Conservation (phyloP, 2,113 vertebrate genomes). For the Triplophysa dalaica region DNA sequence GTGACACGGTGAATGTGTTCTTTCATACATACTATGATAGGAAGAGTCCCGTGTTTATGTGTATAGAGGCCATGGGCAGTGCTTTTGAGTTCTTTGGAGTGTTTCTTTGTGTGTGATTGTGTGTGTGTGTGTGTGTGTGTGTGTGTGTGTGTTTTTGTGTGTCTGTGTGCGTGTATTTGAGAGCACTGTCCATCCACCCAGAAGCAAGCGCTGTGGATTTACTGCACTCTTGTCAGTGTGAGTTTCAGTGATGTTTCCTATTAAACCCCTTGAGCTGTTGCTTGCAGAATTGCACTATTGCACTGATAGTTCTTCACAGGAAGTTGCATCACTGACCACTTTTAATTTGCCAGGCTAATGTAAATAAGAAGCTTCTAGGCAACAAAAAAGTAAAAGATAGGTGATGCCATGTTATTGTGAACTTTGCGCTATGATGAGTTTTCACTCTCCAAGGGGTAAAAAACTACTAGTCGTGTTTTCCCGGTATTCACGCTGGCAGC, state of each 20-base stretch:
- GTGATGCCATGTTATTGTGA: neutral
- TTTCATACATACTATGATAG: neutral
- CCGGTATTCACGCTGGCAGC: neutral
- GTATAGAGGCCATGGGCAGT: neutral
- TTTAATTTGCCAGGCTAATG: neutral
- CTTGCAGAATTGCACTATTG: constrained; percentile 28
- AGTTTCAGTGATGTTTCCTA: constrained; percentile 55
- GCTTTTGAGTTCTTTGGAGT: constrained; percentile 28
- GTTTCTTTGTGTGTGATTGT: neutral
- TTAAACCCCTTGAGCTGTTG: constrained; percentile 50
- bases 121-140: neutral
- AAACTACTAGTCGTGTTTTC: neutral
- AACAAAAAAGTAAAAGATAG: neutral
- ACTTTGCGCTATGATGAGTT: neutral
- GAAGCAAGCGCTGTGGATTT: constrained; percentile 56
- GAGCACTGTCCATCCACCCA: constrained; percentile 45
- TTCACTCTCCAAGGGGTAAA: neutral
- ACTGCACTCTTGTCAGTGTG: constrained; percentile 64
- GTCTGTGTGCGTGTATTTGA: constrained; percentile 3
- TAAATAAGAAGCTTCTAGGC: neutral
- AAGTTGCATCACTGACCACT: neutral
- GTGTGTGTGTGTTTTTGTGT: neutral
- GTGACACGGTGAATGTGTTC: neutral
- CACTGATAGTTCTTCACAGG: constrained; percentile 34
- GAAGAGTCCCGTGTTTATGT: constrained; percentile 9